A percentile compares a stretch with the other conserved stretches of the same genome.
These are phyloP conservation scores for Colistium nudipinnis DNA, from an alignment of 2,113 vertebrate genomes.

Conservation along the genomic window DNA sequence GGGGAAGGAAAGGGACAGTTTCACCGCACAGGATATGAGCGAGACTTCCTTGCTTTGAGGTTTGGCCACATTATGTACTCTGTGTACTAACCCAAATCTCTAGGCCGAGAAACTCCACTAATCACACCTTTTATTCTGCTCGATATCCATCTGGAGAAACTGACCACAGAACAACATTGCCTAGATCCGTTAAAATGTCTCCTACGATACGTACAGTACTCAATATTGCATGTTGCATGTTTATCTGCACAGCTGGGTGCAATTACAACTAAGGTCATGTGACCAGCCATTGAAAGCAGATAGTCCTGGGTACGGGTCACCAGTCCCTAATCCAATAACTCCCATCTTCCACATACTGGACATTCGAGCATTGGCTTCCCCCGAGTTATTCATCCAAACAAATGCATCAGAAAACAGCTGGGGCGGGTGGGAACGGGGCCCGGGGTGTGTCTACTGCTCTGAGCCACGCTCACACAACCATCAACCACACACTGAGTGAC, in stretches of 20 bases:
- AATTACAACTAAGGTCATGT: constrained; percentile 59
- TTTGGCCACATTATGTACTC: neutral
- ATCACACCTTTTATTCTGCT: neutral
- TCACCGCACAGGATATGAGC: neutral
- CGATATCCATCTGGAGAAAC: neutral
- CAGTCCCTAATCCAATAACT: constrained; percentile 69
- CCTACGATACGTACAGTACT: constrained; percentile 1
- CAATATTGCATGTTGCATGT: constrained; percentile 11
- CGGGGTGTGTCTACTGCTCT: constrained; percentile 12
- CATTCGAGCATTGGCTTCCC: constrained; percentile 4
- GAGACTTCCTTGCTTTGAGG: constrained; percentile 22
- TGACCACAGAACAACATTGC: neutral
- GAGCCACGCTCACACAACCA: constrained; percentile 41
- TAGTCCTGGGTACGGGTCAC: constrained; percentile 44
- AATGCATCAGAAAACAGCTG: constrained; percentile 12
- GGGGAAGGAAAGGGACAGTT: neutral
- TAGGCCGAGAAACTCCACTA: neutral
- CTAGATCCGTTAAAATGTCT: neutral
- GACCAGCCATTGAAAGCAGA: constrained; percentile 49
- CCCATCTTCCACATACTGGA: constrained; percentile 48
- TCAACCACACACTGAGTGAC: constrained; percentile 52
- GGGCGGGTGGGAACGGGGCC: too few species aligned
- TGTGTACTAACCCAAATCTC: neutral
- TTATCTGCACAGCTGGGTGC: constrained; percentile 16
- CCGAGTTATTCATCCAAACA: constrained; percentile 31